phyloP scores from a whole-genome alignment of 2,797 vertebrate species.

The Chelidonichthys spinosus region DNA sequence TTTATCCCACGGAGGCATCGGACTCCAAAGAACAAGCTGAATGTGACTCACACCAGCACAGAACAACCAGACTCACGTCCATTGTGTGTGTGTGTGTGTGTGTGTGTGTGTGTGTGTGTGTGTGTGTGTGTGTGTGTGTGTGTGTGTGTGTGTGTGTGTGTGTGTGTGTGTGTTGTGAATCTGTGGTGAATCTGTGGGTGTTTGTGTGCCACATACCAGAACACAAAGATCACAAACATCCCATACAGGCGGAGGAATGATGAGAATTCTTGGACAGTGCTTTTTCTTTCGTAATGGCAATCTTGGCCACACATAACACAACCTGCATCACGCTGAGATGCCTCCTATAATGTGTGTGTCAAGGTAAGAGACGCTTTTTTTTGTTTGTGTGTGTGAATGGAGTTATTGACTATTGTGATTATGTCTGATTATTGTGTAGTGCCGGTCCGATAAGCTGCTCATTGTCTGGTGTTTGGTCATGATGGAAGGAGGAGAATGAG shows the following conservation, averaged over 20 bases:
- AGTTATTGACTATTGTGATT: conserved; percentile 57
- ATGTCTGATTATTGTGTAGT: conserved; percentile 50
- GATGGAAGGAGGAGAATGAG: conserved; percentile 61
- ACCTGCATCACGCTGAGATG: conserved; percentile 31
- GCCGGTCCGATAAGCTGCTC: conserved; percentile 52
- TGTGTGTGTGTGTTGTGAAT: conserved; percentile 33
- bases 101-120: conserved; percentile 52
- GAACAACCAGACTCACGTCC: conserved; percentile 53
- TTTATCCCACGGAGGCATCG: conserved; percentile 33
- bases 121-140: conserved; percentile 51
- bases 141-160: conserved; percentile 23
- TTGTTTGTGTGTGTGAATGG: neutral
- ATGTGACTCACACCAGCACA: conserved; percentile 49
- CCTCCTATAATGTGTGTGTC: conserved; percentile 22
- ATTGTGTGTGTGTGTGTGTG: conserved; percentile 42
- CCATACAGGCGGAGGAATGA: conserved; percentile 65
- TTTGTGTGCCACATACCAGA: conserved; percentile 63
- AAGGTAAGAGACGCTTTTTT: conserved; percentile 17
- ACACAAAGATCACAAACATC: conserved; percentile 65
- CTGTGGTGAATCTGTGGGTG: conserved; percentile 45
- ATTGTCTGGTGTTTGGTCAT: conserved; percentile 62
- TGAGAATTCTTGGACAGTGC: conserved; percentile 78
- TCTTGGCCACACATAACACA: conserved; percentile 30
- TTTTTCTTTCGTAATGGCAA: conserved; percentile 30
- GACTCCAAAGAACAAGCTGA: conserved; percentile 33